These are phyloP conservation scores for Ypsolopha scabrella DNA, from an alignment of 2,888 invertebrate genomes.

Conservation along the genomic window DNA sequence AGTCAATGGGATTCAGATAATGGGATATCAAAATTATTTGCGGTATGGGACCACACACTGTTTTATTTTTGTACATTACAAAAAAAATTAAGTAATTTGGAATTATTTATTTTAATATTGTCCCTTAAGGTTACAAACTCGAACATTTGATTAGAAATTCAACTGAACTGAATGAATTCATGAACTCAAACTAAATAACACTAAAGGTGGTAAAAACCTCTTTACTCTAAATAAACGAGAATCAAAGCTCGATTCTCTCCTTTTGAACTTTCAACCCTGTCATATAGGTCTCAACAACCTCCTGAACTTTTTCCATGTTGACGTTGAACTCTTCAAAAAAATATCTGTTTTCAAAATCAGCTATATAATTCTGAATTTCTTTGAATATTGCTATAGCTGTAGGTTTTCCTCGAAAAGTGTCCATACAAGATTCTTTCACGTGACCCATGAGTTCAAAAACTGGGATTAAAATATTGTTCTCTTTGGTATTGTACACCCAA, in stretches of 20 bases:
- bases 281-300: constrained; percentile 1
- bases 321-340: not conserved
- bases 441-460: constrained; percentile 33
- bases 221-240: too few species aligned
- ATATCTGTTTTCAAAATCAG: not conserved
- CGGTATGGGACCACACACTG: constrained; percentile 24
- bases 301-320: not conserved
- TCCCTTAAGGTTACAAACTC: too few species aligned
- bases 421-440: constrained; percentile 34
- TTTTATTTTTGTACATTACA: too few species aligned
- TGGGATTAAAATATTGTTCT: constrained; percentile 20
- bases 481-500: constrained; percentile 21
- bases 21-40: constrained; percentile 18
- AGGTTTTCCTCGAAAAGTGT: constrained; percentile 21
- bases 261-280: not conserved
- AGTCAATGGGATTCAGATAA: constrained; percentile 12
- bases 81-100: too few species aligned
- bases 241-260: not conserved
- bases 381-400: constrained; percentile 16
- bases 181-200: too few species aligned
- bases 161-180: too few species aligned
- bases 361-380: constrained; percentile 1
- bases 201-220: too few species aligned
- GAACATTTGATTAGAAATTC: too few species aligned
- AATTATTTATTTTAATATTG: too few species aligned